phyloP scores from a whole-genome alignment of 2,888 invertebrate genomes.

The Watsonalla cultraria region DNA sequence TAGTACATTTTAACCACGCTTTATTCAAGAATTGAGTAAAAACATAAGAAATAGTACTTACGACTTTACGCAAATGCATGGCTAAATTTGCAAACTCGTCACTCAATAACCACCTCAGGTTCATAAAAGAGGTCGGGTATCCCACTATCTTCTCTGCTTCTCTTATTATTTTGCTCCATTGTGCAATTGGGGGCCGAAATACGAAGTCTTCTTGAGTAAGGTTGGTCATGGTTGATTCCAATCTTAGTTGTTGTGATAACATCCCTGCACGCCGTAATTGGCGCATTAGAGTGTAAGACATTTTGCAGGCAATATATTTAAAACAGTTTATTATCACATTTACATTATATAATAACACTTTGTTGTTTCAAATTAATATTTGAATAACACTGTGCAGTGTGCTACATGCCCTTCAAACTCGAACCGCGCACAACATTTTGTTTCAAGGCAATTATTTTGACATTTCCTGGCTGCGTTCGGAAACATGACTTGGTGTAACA shows the following conservation, averaged over 20 bases:
- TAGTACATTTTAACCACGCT: not conserved
- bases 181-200: conserved; percentile 63
- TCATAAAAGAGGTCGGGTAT: conserved; percentile 80
- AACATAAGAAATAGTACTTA: conserved; percentile 36
- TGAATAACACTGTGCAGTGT: conserved; percentile 22
- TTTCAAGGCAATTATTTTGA: conserved; percentile 48
- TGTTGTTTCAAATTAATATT: conserved; percentile 5
- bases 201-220: conserved; percentile 65
- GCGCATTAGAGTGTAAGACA: conserved; percentile 63
- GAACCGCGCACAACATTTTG: conserved; percentile 13
- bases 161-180: conserved; percentile 68
- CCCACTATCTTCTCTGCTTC: conserved; percentile 75
- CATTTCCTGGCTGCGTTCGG: conserved; percentile 35
- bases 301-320: conserved; percentile 23
- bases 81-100: conserved; percentile 81
- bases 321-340: conserved; percentile 28
- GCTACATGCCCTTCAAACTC: conserved; percentile 7
- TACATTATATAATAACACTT: conserved; percentile 19
- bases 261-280: conserved; percentile 58
- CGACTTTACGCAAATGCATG: conserved; percentile 73
- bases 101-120: conserved; percentile 79
- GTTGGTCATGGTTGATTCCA: conserved; percentile 63
- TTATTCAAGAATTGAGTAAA: conserved; percentile 1
- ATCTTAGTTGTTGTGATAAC: conserved; percentile 53
- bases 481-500: conserved; percentile 15